Evolutionary conservation across 2,797 vertebrate species (phyloP).

Genomic region (Mastacembelus armatus): DNA sequence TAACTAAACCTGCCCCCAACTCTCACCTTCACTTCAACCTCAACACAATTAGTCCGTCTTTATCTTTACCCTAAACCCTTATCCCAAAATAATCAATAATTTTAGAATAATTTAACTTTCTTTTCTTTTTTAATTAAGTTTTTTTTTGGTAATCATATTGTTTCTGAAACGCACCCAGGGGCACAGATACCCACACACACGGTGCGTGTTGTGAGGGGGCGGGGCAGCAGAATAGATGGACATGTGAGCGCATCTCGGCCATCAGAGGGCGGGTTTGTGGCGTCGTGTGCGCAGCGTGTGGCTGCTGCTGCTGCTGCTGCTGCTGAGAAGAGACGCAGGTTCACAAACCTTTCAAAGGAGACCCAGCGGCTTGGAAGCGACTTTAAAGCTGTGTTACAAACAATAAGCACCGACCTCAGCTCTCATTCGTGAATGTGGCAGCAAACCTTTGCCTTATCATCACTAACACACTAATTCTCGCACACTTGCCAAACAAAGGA

Average conservation of each 20-base stretch:
- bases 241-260: conserved; percentile 61
- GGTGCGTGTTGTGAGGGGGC: conserved; percentile 42
- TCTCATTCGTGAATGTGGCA: conserved; percentile 25
- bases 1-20: neutral
- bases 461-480: neutral
- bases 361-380: conserved; percentile 40
- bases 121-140: neutral
- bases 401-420: conserved; percentile 18
- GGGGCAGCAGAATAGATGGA: conserved; percentile 57
- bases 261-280: conserved; percentile 76
- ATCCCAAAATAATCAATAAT: neutral
- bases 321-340: conserved; percentile 57
- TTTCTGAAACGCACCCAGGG: neutral
- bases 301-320: conserved; percentile 50
- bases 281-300: conserved; percentile 62
- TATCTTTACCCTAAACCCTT: neutral
- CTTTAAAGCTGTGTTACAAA: conserved; percentile 34
- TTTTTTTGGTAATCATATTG: neutral
- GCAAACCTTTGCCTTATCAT: conserved; percentile 37
- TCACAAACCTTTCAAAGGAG: conserved; percentile 38
- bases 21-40: conserved; percentile 1
- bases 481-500: conserved; percentile 53
- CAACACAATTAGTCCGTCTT: neutral
- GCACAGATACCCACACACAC: neutral
- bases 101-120: neutral